phyloP scores from a whole-genome alignment of 2,113 vertebrate genomes.

The Oreochromis niloticus region DNA sequence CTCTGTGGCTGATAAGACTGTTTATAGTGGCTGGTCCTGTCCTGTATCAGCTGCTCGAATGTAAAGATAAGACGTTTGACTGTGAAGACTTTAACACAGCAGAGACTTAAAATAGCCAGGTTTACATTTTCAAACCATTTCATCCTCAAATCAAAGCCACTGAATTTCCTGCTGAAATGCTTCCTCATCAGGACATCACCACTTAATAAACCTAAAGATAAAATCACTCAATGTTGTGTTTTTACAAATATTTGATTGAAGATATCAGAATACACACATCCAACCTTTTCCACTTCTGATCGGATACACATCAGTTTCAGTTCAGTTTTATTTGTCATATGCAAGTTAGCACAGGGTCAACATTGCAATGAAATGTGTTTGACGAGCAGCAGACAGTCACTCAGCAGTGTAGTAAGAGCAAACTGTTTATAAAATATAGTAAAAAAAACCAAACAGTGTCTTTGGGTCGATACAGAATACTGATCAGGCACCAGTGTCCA shows the following conservation, averaged over 20 bases:
- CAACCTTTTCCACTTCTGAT: not conserved
- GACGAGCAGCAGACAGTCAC: no score
- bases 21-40: not conserved
- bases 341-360: no score
- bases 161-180: not conserved
- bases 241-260: not conserved
- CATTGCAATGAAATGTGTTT: no score
- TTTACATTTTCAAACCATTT: not conserved
- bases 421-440: no score
- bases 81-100: accelerated
- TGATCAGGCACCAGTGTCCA: not conserved
- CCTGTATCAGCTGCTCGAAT: not conserved
- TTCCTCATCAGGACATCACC: accelerated
- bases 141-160: not conserved
- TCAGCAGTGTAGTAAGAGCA: no score
- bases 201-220: not conserved
- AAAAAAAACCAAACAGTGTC: not conserved
- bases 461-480: not conserved
- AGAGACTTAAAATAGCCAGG: not conserved
- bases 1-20: not conserved
- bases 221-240: not conserved
- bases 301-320: not conserved
- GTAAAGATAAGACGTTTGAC: not conserved
- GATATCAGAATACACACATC: not conserved
- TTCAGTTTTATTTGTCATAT: no score